Base-by-base conservation (phyloP, 2,888 invertebrate species). In the Exocentrus adspersus region DNA sequence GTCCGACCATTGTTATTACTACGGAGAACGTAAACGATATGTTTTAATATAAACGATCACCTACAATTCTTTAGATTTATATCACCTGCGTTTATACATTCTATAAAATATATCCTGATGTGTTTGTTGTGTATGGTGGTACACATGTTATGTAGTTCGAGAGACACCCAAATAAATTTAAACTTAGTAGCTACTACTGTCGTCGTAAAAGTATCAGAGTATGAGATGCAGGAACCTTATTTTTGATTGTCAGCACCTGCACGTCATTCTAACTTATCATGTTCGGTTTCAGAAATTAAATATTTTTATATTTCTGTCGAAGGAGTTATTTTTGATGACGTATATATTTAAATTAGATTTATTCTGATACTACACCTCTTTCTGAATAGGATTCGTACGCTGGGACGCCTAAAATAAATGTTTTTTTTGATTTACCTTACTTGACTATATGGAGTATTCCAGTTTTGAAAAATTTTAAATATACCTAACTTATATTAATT, bases 11-110 rank as follows among this genome's bases (percentile, higher is more conserved):
- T 74, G 75, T 76, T 77, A 76, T 77, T 75, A 72, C 72, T 63
- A 72, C 74, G 70, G 74, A 72, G 75, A 63, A 67, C 64, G 64
- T 66, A 63, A 76, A 77, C 75, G 75, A 74, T 70, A 72, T 72
- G 73, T 73, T 75, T 74, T 68, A 67, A 70, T 69, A 70, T 71
- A 72, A 69, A 72, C 72, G 74, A 75, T 74, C 72, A 75, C 75
- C 75, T 76, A 72, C 72, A 73, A 75, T 75, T 73, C 71, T 69
- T 60, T 67, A 65, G 72, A 72, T 73, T 73, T 73, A 73, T 72
- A 59, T 65, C 61, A 60, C 53, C 60, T 60, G 51, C 62, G 69
- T 62, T 69, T 66, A 61, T 64, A 50, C 62, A 62, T 59, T 64
- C 66, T 64, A 61, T 37, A 62, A 66, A 62, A 58, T 62, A 66